Conservation (phyloP, 1,140 invertebrate species). For the Lepidotrigona ventralis region DNA sequence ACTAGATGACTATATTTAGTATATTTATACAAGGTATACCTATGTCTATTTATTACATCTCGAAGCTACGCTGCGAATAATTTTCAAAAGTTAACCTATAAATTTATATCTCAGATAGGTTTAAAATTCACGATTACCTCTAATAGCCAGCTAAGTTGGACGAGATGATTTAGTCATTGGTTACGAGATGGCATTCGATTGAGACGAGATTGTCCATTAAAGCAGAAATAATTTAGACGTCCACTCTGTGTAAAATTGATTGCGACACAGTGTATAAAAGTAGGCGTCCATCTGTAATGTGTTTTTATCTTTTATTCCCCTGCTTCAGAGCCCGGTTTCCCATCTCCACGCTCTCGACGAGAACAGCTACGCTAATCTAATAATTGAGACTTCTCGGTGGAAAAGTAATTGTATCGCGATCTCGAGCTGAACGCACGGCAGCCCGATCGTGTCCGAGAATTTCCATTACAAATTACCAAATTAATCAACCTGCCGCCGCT, state of each 20-base stretch:
- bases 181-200: neutral
- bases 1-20: too few relatives aligned
- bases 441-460: neutral
- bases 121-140: too few relatives aligned
- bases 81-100: neutral
- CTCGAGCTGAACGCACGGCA: neutral
- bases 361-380: neutral
- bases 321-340: neutral
- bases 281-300: neutral
- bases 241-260: too few relatives aligned
- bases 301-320: neutral
- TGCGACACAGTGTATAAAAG: too few relatives aligned
- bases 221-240: neutral
- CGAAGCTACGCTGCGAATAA: too few relatives aligned
- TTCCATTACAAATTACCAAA: slow-evolving; percentile 18
- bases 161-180: neutral
- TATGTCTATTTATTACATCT: too few relatives aligned
- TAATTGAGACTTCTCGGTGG: neutral
- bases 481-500: slow-evolving; percentile 7
- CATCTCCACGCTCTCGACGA: neutral
- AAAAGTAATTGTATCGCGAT: neutral
- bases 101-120: too few relatives aligned
- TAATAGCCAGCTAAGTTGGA: neutral
- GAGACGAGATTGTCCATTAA: neutral
- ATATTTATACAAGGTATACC: too few relatives aligned